Evolutionary conservation across 1,140 invertebrate species (phyloP).

Genomic region (Drosophila rufa): DNA sequence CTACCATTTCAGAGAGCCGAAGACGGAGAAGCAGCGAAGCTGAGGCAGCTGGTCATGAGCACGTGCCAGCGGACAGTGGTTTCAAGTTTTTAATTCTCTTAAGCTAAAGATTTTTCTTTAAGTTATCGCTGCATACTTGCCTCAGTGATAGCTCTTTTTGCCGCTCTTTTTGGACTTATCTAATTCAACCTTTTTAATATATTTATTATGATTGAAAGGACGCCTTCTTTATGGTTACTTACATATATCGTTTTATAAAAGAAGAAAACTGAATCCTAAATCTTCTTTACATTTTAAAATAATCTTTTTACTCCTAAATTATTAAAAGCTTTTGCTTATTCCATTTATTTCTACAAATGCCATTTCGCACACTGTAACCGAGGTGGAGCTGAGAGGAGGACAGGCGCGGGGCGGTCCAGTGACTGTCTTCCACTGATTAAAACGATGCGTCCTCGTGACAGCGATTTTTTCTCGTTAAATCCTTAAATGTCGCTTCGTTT

Average conservation of each 20-base stretch:
- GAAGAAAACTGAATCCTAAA: no score
- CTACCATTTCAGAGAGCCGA: constrained; percentile 57
- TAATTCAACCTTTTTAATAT: no score
- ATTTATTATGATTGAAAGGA: no score
- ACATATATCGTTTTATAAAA: no score
- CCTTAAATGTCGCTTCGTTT: constrained; percentile 75
- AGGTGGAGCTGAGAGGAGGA: background rate
- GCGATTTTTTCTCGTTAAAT: constrained; percentile 80
- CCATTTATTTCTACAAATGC: background rate
- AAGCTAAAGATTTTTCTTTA: no score
- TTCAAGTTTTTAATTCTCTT: no score
- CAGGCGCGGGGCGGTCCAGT: background rate
- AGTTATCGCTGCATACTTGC: no score
- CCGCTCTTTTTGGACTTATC: no score
- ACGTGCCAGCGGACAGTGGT: constrained; percentile 47
- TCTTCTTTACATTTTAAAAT: background rate
- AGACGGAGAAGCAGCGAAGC: constrained; percentile 40
- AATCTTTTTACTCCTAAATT: background rate
- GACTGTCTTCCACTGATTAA: constrained; percentile 74
- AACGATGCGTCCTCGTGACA: constrained; percentile 72
- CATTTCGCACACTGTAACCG: constrained; percentile 7
- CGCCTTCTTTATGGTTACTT: no score
- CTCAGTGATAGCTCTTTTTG: no score
- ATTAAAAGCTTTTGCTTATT: background rate
- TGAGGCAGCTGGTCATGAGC: constrained; percentile 46